phyloP scores from a whole-genome alignment of 1,140 invertebrate genomes.

The Mycetomoellerius zeteki region DNA sequence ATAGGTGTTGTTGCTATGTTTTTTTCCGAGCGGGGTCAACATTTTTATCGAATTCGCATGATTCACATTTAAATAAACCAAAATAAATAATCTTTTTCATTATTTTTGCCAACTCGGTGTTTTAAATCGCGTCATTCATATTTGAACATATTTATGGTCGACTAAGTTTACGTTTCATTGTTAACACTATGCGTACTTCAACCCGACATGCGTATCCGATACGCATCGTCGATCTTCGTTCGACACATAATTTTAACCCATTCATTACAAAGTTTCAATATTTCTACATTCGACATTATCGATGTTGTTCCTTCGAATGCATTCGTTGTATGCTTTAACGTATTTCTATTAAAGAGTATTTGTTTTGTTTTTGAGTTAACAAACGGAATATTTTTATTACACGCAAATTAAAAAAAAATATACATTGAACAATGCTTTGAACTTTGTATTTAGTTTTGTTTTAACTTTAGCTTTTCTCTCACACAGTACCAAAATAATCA shows the following conservation, averaged over 20 bases:
- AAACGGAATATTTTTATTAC: slow-evolving; percentile 16
- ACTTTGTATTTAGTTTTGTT: neutral
- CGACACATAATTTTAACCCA: slow-evolving; percentile 55
- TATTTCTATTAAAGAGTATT: slow-evolving; percentile 18
- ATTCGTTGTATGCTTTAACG: slow-evolving; percentile 20
- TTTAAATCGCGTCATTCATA: slow-evolving; percentile 46
- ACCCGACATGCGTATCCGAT: slow-evolving; percentile 39
- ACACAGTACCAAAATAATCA: neutral
- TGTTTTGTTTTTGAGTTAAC: slow-evolving; percentile 11
- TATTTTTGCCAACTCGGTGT: slow-evolving; percentile 5
- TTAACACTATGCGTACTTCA: slow-evolving; percentile 52
- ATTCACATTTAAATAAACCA: slow-evolving; percentile 34
- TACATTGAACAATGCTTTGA: too few relatives aligned
- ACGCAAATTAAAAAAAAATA: neutral
- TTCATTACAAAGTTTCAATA: slow-evolving; percentile 59
- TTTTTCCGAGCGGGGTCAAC: neutral
- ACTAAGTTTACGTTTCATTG: slow-evolving; percentile 60
- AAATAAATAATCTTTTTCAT: slow-evolving; percentile 49
- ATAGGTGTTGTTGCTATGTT: too few relatives aligned
- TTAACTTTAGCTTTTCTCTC: neutral
- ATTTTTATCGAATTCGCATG: slow-evolving; percentile 12
- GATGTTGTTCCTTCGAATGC: neutral
- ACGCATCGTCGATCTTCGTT: slow-evolving; percentile 58
- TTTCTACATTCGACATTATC: slow-evolving; percentile 52
- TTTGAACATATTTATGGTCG: slow-evolving; percentile 58